Evolutionary conservation across 2,888 invertebrate genomes (phyloP), one percentile per base, ranked within the genome.

Genomic region (Calephelis perditalis): DNA sequence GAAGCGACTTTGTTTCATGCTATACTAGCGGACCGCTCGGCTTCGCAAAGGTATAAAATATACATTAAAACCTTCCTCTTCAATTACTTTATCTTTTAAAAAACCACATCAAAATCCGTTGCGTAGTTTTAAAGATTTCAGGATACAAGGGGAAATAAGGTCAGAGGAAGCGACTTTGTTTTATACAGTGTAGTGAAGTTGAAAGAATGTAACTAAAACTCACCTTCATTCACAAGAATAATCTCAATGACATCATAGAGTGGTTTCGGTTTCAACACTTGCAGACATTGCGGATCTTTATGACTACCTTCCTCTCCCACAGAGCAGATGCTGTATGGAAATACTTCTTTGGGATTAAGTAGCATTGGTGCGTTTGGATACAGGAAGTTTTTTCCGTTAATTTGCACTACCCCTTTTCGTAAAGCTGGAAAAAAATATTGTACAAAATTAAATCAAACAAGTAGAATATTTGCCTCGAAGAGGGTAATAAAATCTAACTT

Each of bases 191-290:
- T 11, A n/a, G 11, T 7, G 7, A 35, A 35, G 26, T 11, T 8
- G 3, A 7, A 54, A 8, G 1, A 35, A 36, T 7, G 8, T 6
- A 6, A 40, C 3, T 40, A 1, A 44, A 26, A 37, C 45, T 45
- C 69, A 91, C 94, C 94, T 89, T 93, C 92, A 72, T 94, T 93
- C 10, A 93, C 91, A 54, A 94, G 73, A 52, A 92, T 82, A 6
- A 94, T 70, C 72, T 94, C 94, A 11, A 94, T 76, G 0, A 84
- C 76, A 55, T 91, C 88, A 61, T 86, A 88, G 12, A 40, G 40
- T 7, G 86, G 75, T 6, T 78, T 73, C 0, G 92, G 83, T 65
- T 92, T 82, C 26, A 94, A 68, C 1, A 91, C 72, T 69, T 93
- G 92, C 3, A 92, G 69, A 67, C 94, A 94, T 67, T 93, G 92